Base-by-base conservation (phyloP, 2,888 invertebrate genomes). In the Mimachlamys varia region DNA sequence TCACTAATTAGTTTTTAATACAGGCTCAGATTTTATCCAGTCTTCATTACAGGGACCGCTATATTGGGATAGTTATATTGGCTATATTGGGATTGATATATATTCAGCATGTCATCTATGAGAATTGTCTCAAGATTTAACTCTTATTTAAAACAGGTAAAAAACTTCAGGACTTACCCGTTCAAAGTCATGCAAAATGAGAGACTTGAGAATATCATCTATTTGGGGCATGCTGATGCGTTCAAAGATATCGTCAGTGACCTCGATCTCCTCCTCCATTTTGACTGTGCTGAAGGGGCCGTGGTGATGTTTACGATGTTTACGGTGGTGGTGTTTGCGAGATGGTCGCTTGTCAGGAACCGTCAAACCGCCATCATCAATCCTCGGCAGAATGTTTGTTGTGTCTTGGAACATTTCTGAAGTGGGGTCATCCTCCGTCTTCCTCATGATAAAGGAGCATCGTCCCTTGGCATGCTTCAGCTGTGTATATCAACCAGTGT, bases 161-260 rank as follows among this genome's bases (percentile, higher is more conserved):
- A 53, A 53, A 53, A 17, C 19, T 17, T 13, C 5, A 53, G 5
- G 13, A 96, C 97, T 95, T 96, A 98, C 98, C 94, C 98, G 97
- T 94, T 98, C 98, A 96, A 99, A 99, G 97, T 99, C 99, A 95
- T 99, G 99, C 94, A 99, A 98, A 96, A 99, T 99, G 93, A 98
- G 97, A 90, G 99, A 98, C 89, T 97, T 97, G 58, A 98, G 97
- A 0, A 98, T 98, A 93, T 98, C 98, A 92, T 98, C 98, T 95
- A 98, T 98, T 76, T 92, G 91, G 49, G 96, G 96, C 17, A 99
- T 98, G 94, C 98, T 98, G 94, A 99, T 98, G 96, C 98, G 98
- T 96, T 99, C 98, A 96, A 98, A 98, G 90, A 97, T 97, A 93
- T 98, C 92, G 44, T 98, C 97, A 88, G 98, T 96, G 94, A 99